These are phyloP conservation scores for Drosophila multiciliata DNA, from an alignment of 2,888 invertebrate genomes.

Conservation along the genomic window DNA sequence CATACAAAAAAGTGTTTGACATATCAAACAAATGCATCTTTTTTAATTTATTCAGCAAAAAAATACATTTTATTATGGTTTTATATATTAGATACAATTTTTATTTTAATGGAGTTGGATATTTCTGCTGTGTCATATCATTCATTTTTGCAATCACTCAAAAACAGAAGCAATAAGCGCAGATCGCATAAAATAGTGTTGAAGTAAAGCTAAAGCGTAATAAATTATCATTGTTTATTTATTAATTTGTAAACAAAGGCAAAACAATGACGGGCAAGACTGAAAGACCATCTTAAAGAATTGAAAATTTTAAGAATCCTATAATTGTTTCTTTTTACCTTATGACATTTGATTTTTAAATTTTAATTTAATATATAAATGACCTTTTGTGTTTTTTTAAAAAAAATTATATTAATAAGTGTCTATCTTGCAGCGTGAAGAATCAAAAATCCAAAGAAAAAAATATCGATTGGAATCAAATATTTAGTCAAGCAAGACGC, in stretches of 20 bases:
- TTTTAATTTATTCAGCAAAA: no score
- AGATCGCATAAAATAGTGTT: conserved; percentile 22
- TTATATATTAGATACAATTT: no score
- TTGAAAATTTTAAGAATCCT: not conserved
- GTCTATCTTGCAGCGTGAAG: conserved; percentile 5
- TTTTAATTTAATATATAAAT: not conserved
- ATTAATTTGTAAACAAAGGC: conserved; percentile 43
- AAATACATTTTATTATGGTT: no score
- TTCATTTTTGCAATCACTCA: not conserved
- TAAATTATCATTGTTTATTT: conserved; percentile 66
- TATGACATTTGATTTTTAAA: not conserved
- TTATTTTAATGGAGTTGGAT: no score
- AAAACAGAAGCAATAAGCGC: conserved; percentile 15
- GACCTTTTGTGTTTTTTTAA: not conserved
- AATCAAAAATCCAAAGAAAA: conserved; percentile 18
- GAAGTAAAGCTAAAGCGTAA: conserved; percentile 35
- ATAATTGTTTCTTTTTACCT: not conserved
- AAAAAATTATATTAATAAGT: conserved; percentile 9
- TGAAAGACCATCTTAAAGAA: not conserved
- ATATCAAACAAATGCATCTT: not conserved
- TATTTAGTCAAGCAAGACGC: conserved; percentile 56
- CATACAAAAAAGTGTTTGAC: no score
- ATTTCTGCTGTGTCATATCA: no score
- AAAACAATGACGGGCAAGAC: not conserved
- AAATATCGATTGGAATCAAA: conserved; percentile 16